Evolutionary conservation across 2,888 invertebrate species (phyloP).

Genomic region (Calliscelio sp.): DNA sequence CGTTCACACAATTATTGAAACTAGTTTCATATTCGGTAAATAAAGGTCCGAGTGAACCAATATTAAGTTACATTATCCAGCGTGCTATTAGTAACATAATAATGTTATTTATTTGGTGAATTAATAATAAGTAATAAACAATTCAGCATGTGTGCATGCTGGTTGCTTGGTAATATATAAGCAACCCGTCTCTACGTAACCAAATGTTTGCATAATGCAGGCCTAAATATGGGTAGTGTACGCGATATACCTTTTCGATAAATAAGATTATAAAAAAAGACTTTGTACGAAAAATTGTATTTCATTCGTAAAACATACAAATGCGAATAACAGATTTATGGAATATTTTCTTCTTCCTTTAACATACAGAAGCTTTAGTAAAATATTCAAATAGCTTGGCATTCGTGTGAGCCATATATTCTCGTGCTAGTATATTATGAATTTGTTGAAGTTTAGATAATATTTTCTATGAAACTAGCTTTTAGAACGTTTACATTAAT

Average conservation of each 20-base stretch:
- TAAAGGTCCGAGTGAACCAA: background rate
- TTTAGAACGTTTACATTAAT: background rate
- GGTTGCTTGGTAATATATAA: conserved; percentile 43
- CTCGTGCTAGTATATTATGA: background rate
- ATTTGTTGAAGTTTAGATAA: conserved; percentile 2
- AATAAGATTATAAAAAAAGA: conserved; percentile 30
- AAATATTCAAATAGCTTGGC: conserved; percentile 23
- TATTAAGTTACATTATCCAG: background rate
- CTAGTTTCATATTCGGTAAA: background rate
- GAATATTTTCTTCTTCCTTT: conserved; percentile 6
- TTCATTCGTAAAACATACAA: conserved; percentile 14
- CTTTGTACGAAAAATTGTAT: conserved; percentile 12
- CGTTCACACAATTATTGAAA: too few relatives aligned
- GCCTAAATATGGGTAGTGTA: conserved; percentile 39
- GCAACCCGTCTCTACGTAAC: conserved; percentile 19
- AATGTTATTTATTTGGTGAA: conserved; percentile 9
- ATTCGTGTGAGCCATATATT: background rate
- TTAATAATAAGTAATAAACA: conserved; percentile 28
- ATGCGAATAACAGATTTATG: conserved; percentile 29
- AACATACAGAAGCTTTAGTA: conserved; percentile 8
- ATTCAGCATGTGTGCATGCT: conserved; percentile 30
- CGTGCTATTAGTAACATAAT: background rate
- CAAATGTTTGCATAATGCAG: conserved; percentile 51
- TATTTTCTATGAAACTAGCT: background rate
- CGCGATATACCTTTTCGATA: conserved; percentile 5